Conservation (phyloP, 2,113 vertebrate species). For the Chloroceryle aenea region DNA sequence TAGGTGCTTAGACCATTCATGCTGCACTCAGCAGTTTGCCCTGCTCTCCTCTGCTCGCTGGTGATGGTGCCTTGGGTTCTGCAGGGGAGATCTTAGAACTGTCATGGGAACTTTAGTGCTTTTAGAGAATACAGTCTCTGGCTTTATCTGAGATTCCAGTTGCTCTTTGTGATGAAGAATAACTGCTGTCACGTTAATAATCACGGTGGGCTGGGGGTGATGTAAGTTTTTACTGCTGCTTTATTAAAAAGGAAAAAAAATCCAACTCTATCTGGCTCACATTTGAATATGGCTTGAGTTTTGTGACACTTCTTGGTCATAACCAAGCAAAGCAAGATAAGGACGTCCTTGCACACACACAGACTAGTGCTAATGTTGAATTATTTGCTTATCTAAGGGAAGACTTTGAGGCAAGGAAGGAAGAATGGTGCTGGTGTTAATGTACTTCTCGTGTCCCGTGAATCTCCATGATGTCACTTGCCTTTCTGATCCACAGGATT, state of each 20-base stretch:
- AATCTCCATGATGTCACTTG: not conserved
- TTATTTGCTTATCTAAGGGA: not conserved
- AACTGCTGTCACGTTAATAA: not conserved
- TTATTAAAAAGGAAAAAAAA: not conserved
- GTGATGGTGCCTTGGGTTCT: not conserved
- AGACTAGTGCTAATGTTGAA: not conserved
- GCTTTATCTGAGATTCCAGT: not conserved
- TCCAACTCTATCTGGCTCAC: not conserved
- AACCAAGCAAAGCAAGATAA: not conserved
- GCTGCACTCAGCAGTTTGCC: not conserved
- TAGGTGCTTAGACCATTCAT: not conserved
- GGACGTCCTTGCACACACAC: not conserved
- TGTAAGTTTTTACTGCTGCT: not conserved
- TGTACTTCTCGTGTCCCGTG: accelerated
- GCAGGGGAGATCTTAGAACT: not conserved
- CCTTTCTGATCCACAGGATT: not conserved
- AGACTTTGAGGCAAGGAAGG: not conserved
- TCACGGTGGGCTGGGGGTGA: too few relatives aligned
- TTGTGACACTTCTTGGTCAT: not conserved
- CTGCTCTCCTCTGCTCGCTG: not conserved
- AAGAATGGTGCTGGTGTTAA: not conserved
- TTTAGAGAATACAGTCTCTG: not conserved
- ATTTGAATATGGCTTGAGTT: not conserved
- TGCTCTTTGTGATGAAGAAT: not conserved
- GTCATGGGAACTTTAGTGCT: not conserved